Evolutionary conservation across 2,113 vertebrate species (phyloP).

Genomic region (Thomomys bottae): DNA sequence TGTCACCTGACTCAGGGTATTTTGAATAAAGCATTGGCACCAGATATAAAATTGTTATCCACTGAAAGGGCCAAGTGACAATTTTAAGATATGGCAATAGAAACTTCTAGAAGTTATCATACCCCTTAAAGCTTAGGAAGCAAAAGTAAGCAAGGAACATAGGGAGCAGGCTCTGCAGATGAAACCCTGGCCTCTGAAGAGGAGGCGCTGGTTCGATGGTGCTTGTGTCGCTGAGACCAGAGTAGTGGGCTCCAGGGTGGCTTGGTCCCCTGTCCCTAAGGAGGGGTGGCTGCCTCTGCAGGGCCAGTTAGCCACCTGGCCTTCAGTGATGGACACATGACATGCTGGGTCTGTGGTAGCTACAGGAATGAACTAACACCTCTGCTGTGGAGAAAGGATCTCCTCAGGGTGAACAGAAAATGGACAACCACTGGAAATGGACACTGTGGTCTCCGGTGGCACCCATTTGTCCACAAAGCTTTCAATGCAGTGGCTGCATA

Average conservation of each 20-base stretch:
- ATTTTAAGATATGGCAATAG: background rate
- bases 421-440: background rate
- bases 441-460: background rate
- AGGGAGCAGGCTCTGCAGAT: background rate
- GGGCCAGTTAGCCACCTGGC: background rate
- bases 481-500: background rate
- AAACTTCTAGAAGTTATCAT: too few species aligned
- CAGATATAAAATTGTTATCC: too few species aligned
- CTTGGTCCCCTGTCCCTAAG: background rate
- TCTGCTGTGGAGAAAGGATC: background rate
- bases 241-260: background rate
- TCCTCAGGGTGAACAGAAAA: background rate
- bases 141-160: background rate
- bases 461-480: background rate
- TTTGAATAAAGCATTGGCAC: too few species aligned
- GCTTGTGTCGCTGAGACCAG: background rate
- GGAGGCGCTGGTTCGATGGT: background rate
- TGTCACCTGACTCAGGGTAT: too few species aligned
- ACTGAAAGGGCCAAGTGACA: background rate
- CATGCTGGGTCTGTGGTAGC: background rate
- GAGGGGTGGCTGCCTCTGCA: background rate
- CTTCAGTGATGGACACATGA: background rate
- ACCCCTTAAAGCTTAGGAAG: background rate
- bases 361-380: too few species aligned
- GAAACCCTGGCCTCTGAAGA: background rate